Evolutionary conservation across 2,113 vertebrate genomes (phyloP).

Genomic region (Cairina moschata): DNA sequence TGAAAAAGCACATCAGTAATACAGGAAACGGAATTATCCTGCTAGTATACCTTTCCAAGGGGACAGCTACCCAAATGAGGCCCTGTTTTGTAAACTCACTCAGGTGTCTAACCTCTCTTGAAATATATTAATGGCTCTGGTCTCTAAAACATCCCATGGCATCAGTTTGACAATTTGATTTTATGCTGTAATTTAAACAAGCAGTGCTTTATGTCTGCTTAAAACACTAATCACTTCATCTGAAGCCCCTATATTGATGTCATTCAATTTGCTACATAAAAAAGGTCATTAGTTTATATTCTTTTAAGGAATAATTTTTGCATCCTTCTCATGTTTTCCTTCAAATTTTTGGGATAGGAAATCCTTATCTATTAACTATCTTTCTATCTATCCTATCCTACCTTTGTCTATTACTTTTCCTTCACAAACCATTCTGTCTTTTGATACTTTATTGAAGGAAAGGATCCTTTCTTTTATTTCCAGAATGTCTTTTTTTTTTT

Average conservation of each 20-base stretch:
- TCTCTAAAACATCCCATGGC: not conserved
- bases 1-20: not conserved
- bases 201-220: not conserved
- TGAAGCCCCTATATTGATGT: not conserved
- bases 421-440: not conserved
- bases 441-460: not conserved
- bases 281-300: not conserved
- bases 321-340: not conserved
- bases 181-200: not conserved
- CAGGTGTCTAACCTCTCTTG: not conserved
- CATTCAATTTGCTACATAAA: not conserved
- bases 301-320: not conserved
- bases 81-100: not conserved
- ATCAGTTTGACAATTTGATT: not conserved
- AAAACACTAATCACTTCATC: not conserved
- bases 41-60: not conserved
- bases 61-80: not conserved
- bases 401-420: not conserved
- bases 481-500: too few species aligned
- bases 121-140: not conserved
- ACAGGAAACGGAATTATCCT: not conserved
- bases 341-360: not conserved
- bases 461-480: not conserved
- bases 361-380: not conserved
- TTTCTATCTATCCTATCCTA: too few species aligned